phyloP scores from a whole-genome alignment of 1,140 invertebrate genomes.

The Nasonia longicornis region DNA sequence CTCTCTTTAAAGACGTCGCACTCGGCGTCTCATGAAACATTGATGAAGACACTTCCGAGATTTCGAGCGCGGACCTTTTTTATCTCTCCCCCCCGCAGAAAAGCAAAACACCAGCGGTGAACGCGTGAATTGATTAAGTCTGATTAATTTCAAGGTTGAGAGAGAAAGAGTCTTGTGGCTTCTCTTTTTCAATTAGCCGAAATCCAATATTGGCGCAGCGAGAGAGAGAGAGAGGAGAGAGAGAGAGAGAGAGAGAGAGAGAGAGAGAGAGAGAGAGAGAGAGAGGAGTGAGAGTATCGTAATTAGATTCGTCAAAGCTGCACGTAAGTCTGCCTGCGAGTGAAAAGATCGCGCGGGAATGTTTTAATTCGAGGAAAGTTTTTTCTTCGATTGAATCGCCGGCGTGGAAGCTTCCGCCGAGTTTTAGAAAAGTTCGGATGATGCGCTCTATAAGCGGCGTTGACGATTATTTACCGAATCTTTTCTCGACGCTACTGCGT shows the following conservation, averaged over 20 bases:
- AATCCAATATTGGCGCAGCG: slow-evolving; percentile 5
- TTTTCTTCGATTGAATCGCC: slow-evolving; percentile 29
- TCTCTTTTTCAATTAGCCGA: slow-evolving; percentile 13
- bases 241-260: not conserved
- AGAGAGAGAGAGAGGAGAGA: not conserved
- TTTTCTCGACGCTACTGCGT: too few relatives aligned
- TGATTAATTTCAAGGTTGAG: slow-evolving; percentile 9
- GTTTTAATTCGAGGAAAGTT: slow-evolving; percentile 10
- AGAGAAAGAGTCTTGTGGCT: not conserved
- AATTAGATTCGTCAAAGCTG: slow-evolving; percentile 4
- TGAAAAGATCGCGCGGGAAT: not conserved
- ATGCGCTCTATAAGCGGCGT: not conserved
- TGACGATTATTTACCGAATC: not conserved
- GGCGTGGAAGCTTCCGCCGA: not conserved
- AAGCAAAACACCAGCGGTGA: not conserved
- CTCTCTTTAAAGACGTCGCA: slow-evolving; percentile 9
- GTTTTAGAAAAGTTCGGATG: not conserved
- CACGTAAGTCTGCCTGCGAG: not conserved
- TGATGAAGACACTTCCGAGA: slow-evolving; percentile 45
- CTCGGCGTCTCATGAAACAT: slow-evolving; percentile 51
- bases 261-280: not conserved
- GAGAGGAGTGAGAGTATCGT: not conserved
- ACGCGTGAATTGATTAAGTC: slow-evolving; percentile 13
- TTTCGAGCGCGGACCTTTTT: not conserved
- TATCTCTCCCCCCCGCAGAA: not conserved